phyloP scores from a whole-genome alignment of 2,888 invertebrate species.

The Pristionchus mayeri region DNA sequence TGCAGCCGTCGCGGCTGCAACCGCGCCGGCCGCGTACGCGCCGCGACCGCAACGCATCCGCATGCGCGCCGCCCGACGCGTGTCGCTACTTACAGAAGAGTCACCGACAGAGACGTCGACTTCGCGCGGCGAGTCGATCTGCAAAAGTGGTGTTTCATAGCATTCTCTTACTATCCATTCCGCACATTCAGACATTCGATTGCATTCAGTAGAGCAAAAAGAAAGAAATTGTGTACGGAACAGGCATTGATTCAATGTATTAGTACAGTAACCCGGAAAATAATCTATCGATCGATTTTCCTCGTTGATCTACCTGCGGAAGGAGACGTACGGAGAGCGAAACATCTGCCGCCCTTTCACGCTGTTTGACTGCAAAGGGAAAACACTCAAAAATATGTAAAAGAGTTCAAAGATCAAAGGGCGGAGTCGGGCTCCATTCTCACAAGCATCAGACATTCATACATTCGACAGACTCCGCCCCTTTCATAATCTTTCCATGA shows the following conservation, averaged over 20 bases:
- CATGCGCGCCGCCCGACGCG: background rate
- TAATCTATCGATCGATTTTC: background rate
- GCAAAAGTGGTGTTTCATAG: background rate
- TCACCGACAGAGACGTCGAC: conserved; percentile 45
- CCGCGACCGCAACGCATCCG: background rate
- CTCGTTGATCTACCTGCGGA: conserved; percentile 53
- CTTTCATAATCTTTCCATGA: too few species aligned
- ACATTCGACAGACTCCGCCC: background rate
- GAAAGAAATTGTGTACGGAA: background rate
- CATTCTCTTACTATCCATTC: background rate
- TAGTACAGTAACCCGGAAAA: background rate
- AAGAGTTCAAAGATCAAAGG: background rate
- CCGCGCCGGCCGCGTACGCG: background rate
- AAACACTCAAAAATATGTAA: background rate
- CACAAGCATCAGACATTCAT: background rate
- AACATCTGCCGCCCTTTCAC: conserved; percentile 49
- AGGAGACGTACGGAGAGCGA: conserved; percentile 61
- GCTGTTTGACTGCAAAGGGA: conserved; percentile 32
- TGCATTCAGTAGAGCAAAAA: background rate
- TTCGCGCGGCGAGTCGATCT: conserved; percentile 25
- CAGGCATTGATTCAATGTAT: background rate
- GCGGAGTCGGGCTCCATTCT: background rate
- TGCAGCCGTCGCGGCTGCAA: too few species aligned
- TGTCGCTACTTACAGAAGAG: background rate
- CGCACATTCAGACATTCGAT: background rate